Base-by-base conservation (phyloP, 2,888 invertebrate genomes). In the Ormyrus pomaceus region DNA sequence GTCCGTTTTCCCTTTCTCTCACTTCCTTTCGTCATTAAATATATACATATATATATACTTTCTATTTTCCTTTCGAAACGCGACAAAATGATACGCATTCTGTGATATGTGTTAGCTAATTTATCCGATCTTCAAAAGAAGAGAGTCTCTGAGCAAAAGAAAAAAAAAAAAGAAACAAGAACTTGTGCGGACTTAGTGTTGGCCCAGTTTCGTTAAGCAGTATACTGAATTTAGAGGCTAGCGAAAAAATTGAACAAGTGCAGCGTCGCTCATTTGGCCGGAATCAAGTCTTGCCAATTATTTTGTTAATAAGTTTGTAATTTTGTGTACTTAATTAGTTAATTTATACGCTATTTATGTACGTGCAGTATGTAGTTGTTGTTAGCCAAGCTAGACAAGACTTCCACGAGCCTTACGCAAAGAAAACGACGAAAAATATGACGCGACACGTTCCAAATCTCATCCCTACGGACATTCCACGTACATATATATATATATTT, bases 261-360 rank as follows among this genome's bases (percentile, higher is more conserved):
- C 55, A 13, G 84, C 81, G 84, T 83, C 64, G 53, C 75, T 76
- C 71, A 65, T 85, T 86, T 58, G 71, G 77, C 69, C 75, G 81
- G 75, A 87, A 85, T 85, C 85, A 87, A 87, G 89, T 89, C 89
- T 90, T 89, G 90, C 90, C 89, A 90, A 89, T 88, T n/a, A 73
- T 88, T 89, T 87, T 88, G 88, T 90, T 89, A 87, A 88, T 90
- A 88, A 88, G 89, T 90, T 90, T 89, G 89, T 89, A 89, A 89
- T 89, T 89, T 89, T 89, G 72, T 90, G 90, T 90, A 90, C 90
- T 90, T 90, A 90, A 90, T 89, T 34, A 34, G 34, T 34, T 89
- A 88, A 89, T 90, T 90, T 89, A 89, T 72, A 89, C 83, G 86
- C 86, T 89, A 88, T 89, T 89, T 90, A 89, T 89, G 87, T 87